A percentile compares a stretch with the other conserved stretches of the same genome.
Evolutionary conservation across 2,113 vertebrate species (phyloP).

Genomic region (Oryzias melastigma): DNA sequence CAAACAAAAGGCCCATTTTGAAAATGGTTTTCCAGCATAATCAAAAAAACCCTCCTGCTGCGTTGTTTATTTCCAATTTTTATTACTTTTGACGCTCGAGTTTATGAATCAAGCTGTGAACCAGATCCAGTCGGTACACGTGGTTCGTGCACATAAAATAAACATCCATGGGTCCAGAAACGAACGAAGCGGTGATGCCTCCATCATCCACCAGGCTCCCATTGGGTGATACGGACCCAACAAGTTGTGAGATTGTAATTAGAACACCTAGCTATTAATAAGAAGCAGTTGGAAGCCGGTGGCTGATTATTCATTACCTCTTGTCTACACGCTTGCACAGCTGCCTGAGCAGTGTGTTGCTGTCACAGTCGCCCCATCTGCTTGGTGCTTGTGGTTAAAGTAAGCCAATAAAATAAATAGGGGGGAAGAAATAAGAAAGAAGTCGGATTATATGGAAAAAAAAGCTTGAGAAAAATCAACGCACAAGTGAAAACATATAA

Average conservation of each 20-base stretch:
- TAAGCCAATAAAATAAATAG: slow-evolving; percentile 53
- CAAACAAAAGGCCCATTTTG: neutral
- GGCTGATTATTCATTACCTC: slow-evolving; percentile 80
- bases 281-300: slow-evolving; percentile 70
- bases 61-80: slow-evolving; percentile 9
- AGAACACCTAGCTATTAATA: slow-evolving; percentile 78
- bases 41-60: neutral
- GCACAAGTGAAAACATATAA: too few species aligned
- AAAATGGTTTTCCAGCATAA: neutral
- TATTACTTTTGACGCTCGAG: slow-evolving; percentile 16
- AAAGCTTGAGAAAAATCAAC: neutral
- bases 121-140: neutral
- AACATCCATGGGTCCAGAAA: neutral
- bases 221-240: slow-evolving; percentile 51
- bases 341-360: slow-evolving; percentile 74
- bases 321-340: slow-evolving; percentile 75
- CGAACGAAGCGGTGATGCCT: slow-evolving; percentile 12
- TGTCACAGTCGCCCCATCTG: slow-evolving; percentile 73
- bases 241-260: slow-evolving; percentile 71
- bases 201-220: slow-evolving; percentile 23
- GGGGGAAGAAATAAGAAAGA: neutral
- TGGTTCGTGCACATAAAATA: neutral
- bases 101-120: slow-evolving; percentile 15
- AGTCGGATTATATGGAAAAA: neutral
- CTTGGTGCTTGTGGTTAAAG: slow-evolving; percentile 60